Evolutionary conservation across 2,888 invertebrate species (phyloP).

Genomic region (Phortica okadai): DNA sequence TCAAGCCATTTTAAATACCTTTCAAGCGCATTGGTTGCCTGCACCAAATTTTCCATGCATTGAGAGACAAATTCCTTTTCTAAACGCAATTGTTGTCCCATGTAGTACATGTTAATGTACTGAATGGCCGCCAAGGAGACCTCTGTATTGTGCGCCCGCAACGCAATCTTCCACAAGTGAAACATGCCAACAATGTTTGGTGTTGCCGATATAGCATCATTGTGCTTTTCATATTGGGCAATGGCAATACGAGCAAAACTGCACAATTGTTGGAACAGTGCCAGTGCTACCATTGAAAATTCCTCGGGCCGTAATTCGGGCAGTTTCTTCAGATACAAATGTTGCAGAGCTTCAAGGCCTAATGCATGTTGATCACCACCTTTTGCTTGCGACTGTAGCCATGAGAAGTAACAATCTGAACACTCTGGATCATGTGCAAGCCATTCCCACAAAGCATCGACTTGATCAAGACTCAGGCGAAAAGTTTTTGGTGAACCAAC

Average conservation of each 20-base stretch:
- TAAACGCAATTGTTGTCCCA: slow-evolving; percentile 92
- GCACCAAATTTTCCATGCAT: slow-evolving; percentile 93
- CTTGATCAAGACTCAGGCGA: slow-evolving; percentile 89
- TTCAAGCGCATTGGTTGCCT: slow-evolving; percentile 85
- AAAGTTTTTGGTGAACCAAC: slow-evolving; percentile 93
- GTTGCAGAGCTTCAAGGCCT: slow-evolving; percentile 89
- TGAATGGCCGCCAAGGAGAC: slow-evolving; percentile 97
- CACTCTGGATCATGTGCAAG: slow-evolving; percentile 90
- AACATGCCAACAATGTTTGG: slow-evolving; percentile 90
- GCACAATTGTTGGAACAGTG: slow-evolving; percentile 93
- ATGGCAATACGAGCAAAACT: slow-evolving; percentile 90
- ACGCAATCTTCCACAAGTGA: slow-evolving; percentile 95
- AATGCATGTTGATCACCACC: slow-evolving; percentile 94
- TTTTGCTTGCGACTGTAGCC: slow-evolving; percentile 94
- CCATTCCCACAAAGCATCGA: slow-evolving; percentile 94
- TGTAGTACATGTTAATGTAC: slow-evolving; percentile 95
- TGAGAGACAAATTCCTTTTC: slow-evolving; percentile 95
- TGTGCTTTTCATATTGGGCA: slow-evolving; percentile 80
- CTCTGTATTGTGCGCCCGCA: slow-evolving; percentile 93
- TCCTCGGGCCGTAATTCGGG: slow-evolving; percentile 91
- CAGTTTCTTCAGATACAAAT: slow-evolving; percentile 91
- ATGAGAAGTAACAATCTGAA: slow-evolving; percentile 94
- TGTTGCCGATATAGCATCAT: slow-evolving; percentile 69
- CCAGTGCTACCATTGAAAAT: slow-evolving; percentile 93
- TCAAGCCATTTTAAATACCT: slow-evolving; percentile 55